phyloP scores from a whole-genome alignment of 2,113 vertebrate species.

The Chaetorhynchus papuensis region DNA sequence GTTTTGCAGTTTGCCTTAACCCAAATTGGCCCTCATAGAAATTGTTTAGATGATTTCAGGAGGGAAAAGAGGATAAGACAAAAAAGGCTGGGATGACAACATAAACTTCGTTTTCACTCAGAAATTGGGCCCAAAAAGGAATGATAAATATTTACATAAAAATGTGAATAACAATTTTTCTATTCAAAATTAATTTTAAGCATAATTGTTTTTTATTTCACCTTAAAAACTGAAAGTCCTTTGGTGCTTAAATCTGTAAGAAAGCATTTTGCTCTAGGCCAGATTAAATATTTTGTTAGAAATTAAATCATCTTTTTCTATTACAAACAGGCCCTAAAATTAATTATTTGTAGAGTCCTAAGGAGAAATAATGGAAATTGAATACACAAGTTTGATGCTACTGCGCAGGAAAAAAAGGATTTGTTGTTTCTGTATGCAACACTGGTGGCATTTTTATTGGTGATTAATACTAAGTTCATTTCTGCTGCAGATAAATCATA shows the following conservation, averaged over 20 bases:
- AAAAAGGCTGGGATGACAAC: not conserved
- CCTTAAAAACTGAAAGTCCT: not conserved
- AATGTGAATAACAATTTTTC: not conserved
- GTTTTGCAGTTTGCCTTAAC: not conserved
- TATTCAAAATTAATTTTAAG: not conserved
- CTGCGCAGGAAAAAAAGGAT: not conserved
- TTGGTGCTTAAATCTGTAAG: not conserved
- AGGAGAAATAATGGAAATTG: constrained; percentile 6
- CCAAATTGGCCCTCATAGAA: not conserved
- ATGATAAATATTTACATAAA: not conserved
- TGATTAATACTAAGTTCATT: not conserved
- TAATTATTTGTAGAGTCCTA: not conserved
- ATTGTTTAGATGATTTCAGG: not conserved
- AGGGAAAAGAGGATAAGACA: not conserved
- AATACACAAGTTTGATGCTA: not conserved
- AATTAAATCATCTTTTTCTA: not conserved
- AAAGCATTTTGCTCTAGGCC: not conserved
- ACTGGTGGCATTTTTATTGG: not conserved
- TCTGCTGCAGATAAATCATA: not conserved
- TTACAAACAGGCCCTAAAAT: not conserved
- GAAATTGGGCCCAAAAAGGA: not conserved
- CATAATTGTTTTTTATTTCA: not conserved
- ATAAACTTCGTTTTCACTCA: not conserved
- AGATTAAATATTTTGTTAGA: not conserved
- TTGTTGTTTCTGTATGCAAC: not conserved